Evolutionary conservation across 2,113 vertebrate species (phyloP), one percentile per base, ranked within the genome.

Genomic region (Trachemys scripta): DNA sequence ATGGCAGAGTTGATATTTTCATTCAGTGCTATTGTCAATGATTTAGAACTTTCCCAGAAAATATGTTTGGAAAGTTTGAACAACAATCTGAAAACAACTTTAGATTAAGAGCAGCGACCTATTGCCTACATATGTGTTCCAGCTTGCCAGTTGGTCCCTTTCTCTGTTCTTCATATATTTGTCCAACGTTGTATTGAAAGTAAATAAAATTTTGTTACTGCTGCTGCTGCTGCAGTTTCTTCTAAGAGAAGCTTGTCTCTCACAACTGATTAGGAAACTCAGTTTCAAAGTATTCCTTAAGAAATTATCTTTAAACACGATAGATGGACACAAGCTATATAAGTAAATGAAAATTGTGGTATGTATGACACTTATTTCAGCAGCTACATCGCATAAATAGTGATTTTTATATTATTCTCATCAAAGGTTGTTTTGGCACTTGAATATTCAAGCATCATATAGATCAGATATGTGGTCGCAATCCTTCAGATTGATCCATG

Each of bases 201-300:
- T 27, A 93, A 59, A 90, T 76, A 3, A 90, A 31, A 35, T 86
- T 78, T 88, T 90, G 9, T 35, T 97, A 57, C 79, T 49, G 2
- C 59, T 90, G 42, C 59, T 90, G 42, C 56, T 91, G n/a, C 51
- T 93, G 24, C 22, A 90, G 45, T 88, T 95, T 92, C 16, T 85
- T 87, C 27, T 29, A 25, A 65, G 29, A 42, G 35, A 92, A 53
- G 84, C 24, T 82, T 84, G 35, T 90, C n/a, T 90, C 90, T 65
- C 57, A 57, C 59, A 85, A 10, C 35, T 20, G 8, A 56, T 72
- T 57, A 89, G 42, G 4, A 93, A 86, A 57, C n/a, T 8, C 65
- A 29, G 16, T 78, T 88, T 47, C 54, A 12, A 17, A 80, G 59
- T 59, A 5, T 57, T 42, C 80, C 2, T 78, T 78, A 72, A 85